These are phyloP conservation scores for Rhyzopertha dominica DNA, from an alignment of 1,140 invertebrate species.

Conservation along the genomic window DNA sequence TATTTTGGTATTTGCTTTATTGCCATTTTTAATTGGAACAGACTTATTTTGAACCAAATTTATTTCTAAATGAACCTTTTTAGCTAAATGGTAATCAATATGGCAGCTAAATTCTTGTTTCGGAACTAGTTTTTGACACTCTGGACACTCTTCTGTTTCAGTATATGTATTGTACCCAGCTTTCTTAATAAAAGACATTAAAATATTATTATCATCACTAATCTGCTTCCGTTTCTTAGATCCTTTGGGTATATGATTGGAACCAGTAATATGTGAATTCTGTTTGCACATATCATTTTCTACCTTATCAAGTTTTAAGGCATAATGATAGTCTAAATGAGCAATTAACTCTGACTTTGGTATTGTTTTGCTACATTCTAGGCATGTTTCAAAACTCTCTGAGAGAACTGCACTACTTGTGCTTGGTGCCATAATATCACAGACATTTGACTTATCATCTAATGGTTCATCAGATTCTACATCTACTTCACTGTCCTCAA, in stretches of 20 bases:
- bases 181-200: slow-evolving; percentile 37
- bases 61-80: slow-evolving; percentile 55
- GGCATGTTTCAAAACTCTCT: slow-evolving; percentile 32
- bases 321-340: slow-evolving; percentile 59
- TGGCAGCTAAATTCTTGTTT: slow-evolving; percentile 57
- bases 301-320: slow-evolving; percentile 53
- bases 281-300: slow-evolving; percentile 43
- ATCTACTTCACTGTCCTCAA: slow-evolving; percentile 6
- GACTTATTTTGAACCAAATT: slow-evolving; percentile 23
- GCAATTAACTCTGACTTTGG: slow-evolving; percentile 44
- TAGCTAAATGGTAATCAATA: slow-evolving; percentile 66
- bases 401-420: too few species aligned
- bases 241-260: slow-evolving; percentile 26
- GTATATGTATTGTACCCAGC: slow-evolving; percentile 29
- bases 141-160: slow-evolving; percentile 50
- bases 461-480: slow-evolving; percentile 1
- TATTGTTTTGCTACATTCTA: slow-evolving; percentile 52
- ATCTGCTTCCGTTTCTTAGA: slow-evolving; percentile 14
- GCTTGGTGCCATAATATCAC: background rate
- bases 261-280: slow-evolving; percentile 2
- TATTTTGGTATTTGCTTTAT: slow-evolving; percentile 1
- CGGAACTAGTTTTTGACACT: slow-evolving; percentile 58
- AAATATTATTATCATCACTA: slow-evolving; percentile 28
- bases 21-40: background rate
- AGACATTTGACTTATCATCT: background rate